phyloP scores from a whole-genome alignment of 1,140 invertebrate genomes.

The Drosophila santomea region DNA sequence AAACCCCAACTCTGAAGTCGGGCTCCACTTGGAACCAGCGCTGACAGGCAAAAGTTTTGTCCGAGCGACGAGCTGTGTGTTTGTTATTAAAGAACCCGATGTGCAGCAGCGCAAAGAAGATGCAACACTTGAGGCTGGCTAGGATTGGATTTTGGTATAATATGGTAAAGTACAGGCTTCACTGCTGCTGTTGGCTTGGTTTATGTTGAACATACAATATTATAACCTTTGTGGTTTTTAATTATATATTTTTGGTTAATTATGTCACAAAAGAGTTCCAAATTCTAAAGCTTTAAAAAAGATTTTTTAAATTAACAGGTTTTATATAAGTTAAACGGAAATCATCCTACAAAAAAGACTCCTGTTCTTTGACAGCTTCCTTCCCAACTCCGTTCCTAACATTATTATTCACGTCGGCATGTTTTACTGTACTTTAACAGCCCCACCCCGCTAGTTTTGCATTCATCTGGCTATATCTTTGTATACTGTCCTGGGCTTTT shows the following conservation, averaged over 20 bases:
- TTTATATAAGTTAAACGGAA: too few species aligned
- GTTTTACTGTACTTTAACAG: slow-evolving; percentile 6
- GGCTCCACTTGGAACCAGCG: slow-evolving; percentile 35
- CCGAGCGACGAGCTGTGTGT: slow-evolving; percentile 32
- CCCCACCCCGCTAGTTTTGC: slow-evolving; percentile 18
- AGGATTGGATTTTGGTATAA: slow-evolving; percentile 61
- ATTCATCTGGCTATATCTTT: slow-evolving; percentile 32
- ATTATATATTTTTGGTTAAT: too few species aligned
- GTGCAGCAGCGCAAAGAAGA: slow-evolving; percentile 60
- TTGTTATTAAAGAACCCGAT: slow-evolving; percentile 42
- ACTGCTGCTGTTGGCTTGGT: not conserved
- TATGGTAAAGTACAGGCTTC: slow-evolving; percentile 16
- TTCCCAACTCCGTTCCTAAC: not conserved
- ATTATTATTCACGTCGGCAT: not conserved
- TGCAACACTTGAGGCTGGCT: slow-evolving; percentile 66
- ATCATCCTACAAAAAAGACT: too few species aligned
- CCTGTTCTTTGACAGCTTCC: not conserved
- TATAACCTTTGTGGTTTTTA: not conserved
- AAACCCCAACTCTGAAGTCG: slow-evolving; percentile 18
- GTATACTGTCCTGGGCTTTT: slow-evolving; percentile 45
- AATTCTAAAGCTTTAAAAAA: too few species aligned
- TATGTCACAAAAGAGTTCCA: too few species aligned
- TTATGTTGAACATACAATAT: not conserved
- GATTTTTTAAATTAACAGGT: too few species aligned
- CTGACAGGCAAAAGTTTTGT: slow-evolving; percentile 60